Conservation (phyloP, 92 coral and sea anemone genomes). For the Pocillopora grandis region DNA sequence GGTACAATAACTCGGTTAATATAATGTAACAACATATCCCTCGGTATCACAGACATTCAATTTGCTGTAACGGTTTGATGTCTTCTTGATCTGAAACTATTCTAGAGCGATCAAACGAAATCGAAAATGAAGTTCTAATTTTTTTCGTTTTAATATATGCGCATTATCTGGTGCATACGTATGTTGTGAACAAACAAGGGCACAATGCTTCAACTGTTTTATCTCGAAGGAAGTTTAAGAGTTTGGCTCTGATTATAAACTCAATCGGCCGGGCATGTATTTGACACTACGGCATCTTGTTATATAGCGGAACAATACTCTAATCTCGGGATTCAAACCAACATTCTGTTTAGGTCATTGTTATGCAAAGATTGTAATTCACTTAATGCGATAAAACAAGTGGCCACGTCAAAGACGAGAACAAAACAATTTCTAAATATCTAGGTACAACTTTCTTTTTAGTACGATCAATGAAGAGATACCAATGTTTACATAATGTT, state of each 20-base stretch:
- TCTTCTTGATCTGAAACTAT: constrained; percentile 14
- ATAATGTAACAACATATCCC: constrained; percentile 59
- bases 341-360: constrained; percentile 86
- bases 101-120: constrained; percentile 48
- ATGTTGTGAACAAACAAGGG: constrained; percentile 66
- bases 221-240: constrained; percentile 40
- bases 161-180: constrained; percentile 61
- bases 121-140: constrained; percentile 58
- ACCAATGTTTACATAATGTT: constrained; percentile 71
- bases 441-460: constrained; percentile 60
- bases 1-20: constrained; percentile 77
- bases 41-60: constrained; percentile 39
- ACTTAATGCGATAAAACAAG: constrained; percentile 99
- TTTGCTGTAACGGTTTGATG: constrained; percentile 38
- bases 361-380: constrained; percentile 99
- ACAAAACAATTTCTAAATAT: constrained; percentile 96
- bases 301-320: constrained; percentile 76
- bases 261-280: constrained; percentile 46
- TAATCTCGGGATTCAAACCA: constrained; percentile 94
- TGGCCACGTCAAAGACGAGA: constrained; percentile 88
- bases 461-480: constrained; percentile 66
- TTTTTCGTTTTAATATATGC: constrained; percentile 79
- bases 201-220: constrained; percentile 36
- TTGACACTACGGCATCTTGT: constrained; percentile 62
- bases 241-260: constrained; percentile 38